Evolutionary conservation across 2,113 vertebrate species (phyloP), one percentile per base, ranked within the genome.

Genomic region (Sialia sialis): DNA sequence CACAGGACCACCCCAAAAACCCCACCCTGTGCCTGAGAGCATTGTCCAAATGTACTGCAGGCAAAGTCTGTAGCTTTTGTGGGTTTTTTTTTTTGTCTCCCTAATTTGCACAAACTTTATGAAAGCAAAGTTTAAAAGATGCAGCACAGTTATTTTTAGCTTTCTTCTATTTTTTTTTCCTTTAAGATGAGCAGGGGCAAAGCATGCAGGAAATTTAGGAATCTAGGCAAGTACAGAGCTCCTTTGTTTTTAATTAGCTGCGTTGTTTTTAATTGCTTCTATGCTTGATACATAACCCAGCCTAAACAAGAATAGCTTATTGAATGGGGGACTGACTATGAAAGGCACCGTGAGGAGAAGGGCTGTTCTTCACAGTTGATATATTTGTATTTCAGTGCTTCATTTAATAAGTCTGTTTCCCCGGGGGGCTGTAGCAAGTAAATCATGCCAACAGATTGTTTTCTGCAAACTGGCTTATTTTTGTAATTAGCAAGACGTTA

Each of bases 341-440:
- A 94, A 95, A 96, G 85, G 89, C 93, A 92, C 85, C 36, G 76
- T 82, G 91, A 92, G 92, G 79, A 88, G 92, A 91, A 92, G 89
- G 87, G 91, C 84, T 93, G 90, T 95, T 95, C 93, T 95, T 96
- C 93, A 87, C 87, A 96, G 93, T 72, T 97, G 93, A 93, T 95
- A 88, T 94, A 95, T 96, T 94, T 94, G 95, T 97, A 95, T 97
- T 97, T 95, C 95, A 93, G 93, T 94, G 90, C 95, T 95, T 88
- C 94, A 86, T 95, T 97, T 95, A 97, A 96, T 97, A 96, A 95
- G 94, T 91, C 90, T 94, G 86, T 89, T 96, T 94, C 93, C 91
- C 91, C 79, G 70, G 92, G 95, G 91, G 88, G 87, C 93, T 91
- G 68, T 95, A 89, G 89, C 82, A 55, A 88, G 95, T 97, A 97